phyloP scores from a whole-genome alignment of 2,113 vertebrate species.

The Piaya cayana region DNA sequence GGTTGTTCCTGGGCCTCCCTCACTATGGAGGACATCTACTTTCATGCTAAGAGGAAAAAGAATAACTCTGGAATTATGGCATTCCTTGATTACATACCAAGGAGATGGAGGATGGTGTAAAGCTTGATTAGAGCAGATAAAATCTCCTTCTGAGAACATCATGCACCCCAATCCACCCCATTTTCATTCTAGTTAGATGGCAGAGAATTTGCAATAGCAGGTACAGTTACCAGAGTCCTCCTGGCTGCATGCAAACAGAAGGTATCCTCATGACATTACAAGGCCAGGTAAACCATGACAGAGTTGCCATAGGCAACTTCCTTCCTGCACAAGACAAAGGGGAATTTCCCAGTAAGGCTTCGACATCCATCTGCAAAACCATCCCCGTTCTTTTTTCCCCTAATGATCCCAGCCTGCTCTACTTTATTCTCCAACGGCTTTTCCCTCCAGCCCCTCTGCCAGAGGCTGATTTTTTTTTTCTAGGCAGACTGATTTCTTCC shows the following conservation, averaged over 20 bases:
- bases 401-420: neutral
- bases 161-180: neutral
- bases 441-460: conserved; percentile 10
- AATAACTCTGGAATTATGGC: neutral
- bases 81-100: neutral
- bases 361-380: neutral
- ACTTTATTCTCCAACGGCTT: neutral
- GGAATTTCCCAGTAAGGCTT: neutral
- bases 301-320: neutral
- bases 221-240: neutral
- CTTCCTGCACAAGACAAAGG: neutral
- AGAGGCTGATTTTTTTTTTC: conserved; percentile 6
- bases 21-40: neutral
- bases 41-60: neutral
- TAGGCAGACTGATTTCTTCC: neutral
- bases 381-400: neutral
- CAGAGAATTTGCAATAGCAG: neutral
- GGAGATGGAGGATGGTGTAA: neutral
- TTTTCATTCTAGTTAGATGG: neutral
- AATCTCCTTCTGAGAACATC: neutral
- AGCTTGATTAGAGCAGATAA: neutral
- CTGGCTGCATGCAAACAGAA: neutral
- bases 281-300: neutral
- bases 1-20: neutral
- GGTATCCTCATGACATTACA: neutral